phyloP scores from a whole-genome alignment of 2,113 vertebrate species.

The Epinephelus moara region DNA sequence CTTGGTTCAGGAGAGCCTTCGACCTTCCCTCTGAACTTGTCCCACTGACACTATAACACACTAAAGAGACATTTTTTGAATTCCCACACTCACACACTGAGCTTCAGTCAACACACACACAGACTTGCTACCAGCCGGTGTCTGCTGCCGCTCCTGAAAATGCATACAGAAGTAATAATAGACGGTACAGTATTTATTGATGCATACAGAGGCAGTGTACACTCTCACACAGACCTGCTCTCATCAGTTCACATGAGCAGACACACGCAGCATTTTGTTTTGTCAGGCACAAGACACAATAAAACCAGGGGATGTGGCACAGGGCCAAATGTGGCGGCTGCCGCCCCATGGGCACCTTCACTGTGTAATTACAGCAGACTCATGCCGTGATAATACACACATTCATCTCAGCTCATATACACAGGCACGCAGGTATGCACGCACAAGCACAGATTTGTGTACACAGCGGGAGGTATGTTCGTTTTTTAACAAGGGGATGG shows the following conservation, averaged over 20 bases:
- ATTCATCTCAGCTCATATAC: constrained; percentile 58
- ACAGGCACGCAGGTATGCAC: constrained; percentile 54
- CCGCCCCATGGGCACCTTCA: constrained; percentile 51
- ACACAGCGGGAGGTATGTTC: constrained; percentile 28
- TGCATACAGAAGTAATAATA: constrained; percentile 12
- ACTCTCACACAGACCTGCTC: constrained; percentile 18
- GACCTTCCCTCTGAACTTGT: constrained; percentile 49
- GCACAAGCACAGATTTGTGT: constrained; percentile 52
- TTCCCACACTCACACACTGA: constrained; percentile 60
- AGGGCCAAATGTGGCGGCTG: constrained; percentile 60
- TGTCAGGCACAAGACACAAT: constrained; percentile 68
- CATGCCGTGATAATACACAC: constrained; percentile 69
- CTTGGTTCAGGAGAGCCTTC: background rate
- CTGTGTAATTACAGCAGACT: constrained; percentile 70
- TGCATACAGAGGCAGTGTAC: constrained; percentile 27
- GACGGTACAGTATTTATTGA: constrained; percentile 3
- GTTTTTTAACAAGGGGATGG: constrained; percentile 66
- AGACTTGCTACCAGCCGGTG: constrained; percentile 19
- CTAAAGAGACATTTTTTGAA: constrained; percentile 60
- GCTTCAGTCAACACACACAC: constrained; percentile 23
- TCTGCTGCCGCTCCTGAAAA: constrained; percentile 24
- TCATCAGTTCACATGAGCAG: constrained; percentile 38
- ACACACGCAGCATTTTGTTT: constrained; percentile 51
- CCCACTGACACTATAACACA: constrained; percentile 40
- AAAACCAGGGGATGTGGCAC: constrained; percentile 70